Base-by-base conservation (phyloP, 1,140 invertebrate genomes). In the Wiebesia pumilae region DNA sequence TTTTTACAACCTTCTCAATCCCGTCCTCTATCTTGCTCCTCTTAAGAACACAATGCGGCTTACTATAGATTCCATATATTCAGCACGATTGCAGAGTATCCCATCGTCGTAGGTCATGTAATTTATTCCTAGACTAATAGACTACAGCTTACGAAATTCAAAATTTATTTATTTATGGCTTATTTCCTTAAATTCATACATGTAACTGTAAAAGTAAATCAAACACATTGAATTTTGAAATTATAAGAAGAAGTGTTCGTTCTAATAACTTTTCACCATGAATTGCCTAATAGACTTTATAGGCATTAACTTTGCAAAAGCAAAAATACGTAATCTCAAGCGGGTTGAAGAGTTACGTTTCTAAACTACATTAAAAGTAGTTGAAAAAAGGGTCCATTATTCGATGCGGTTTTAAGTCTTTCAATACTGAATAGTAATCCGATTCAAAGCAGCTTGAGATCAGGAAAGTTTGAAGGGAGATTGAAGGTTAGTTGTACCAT, bases 401-500 rank as follows among this genome's bases (percentile, higher is more conserved):
- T 79, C 19, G 9, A 10, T 79, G 75, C 33, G 83, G 75, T 51
- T 84, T 84, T 40, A 24, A 21, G 62, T 79, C 30, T 69, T 58
- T 62, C 79, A 62, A 79, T 84, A 84, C 75, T 24, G 40, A 79
- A 79, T 84, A 54, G 75, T 62, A 84, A 79, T 79, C 58, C 83
- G 58, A 67, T 84, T 79, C 83, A 79, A 24, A 35, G 54, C 9
- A 84, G 7, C 58, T 27, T 47, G 58, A 35, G 12, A 79, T 10
- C 75, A 62, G 43, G 35, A 84, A 84, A 84, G 83, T 84, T 79
- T 67, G 62, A 78, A 78, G 30, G 30, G n/a, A 69, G 16, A 67
- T 79, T 84, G 75, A 84, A 69, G 62, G 58, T 9, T n/a, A 43
- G 71, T 75, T 12, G 38, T 7, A 43, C 71, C 19, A 0, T 43